Evolutionary conservation across 1,140 invertebrate genomes (phyloP).

Genomic region (Aphaenogaster ashmeadi): DNA sequence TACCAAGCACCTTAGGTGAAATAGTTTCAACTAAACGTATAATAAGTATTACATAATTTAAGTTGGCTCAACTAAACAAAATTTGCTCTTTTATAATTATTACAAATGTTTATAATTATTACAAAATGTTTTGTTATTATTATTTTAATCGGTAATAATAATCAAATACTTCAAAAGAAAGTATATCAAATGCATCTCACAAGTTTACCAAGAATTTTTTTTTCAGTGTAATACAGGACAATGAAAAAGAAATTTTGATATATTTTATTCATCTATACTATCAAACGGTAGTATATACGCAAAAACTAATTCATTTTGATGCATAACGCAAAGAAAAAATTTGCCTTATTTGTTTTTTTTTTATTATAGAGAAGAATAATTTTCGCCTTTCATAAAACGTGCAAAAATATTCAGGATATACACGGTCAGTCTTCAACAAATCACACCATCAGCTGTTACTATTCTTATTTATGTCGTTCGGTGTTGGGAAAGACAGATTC

Average conservation of each 20-base stretch:
- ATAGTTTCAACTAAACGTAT: too few species aligned
- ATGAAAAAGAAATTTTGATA: neutral
- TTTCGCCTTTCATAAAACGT: neutral
- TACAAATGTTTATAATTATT: too few species aligned
- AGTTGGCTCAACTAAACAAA: too few species aligned
- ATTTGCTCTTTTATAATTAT: too few species aligned
- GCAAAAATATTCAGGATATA: neutral
- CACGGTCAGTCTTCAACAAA: neutral
- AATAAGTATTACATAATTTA: too few species aligned
- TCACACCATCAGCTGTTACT: neutral
- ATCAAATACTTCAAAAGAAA: too few species aligned
- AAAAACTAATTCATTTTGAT: neutral
- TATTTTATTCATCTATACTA: neutral
- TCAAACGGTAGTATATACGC: neutral
- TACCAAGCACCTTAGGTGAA: too few species aligned
- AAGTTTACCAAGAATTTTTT: too few species aligned
- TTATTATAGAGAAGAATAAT: neutral
- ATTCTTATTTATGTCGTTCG: constrained; percentile 7
- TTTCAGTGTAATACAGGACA: neutral
- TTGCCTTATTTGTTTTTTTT: neutral
- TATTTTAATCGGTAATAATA: too few species aligned
- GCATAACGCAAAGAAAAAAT: neutral
- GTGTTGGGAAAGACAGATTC: neutral
- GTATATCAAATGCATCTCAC: too few species aligned
- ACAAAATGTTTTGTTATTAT: too few species aligned